Evolutionary conservation across 2,797 vertebrate species (phyloP).

Genomic region (Falco peregrinus): DNA sequence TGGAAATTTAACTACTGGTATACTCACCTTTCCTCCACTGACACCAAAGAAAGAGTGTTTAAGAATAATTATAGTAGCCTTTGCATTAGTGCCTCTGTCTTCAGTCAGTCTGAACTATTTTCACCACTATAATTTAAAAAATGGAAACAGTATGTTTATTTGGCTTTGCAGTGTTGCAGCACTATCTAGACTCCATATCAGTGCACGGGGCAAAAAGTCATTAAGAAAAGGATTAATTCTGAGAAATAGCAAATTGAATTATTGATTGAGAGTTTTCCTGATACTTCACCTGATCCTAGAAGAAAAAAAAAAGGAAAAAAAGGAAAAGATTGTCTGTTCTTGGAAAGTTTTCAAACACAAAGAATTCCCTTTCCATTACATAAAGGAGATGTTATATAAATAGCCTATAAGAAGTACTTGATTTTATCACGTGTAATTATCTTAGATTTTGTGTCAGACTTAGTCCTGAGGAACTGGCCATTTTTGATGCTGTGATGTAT

Average conservation of each 20-base stretch:
- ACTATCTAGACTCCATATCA: background rate
- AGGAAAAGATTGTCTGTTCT: background rate
- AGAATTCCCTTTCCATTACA: background rate
- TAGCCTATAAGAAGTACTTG: background rate
- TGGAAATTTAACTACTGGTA: background rate
- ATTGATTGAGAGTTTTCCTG: background rate
- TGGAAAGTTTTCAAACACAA: background rate
- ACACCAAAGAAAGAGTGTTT: background rate
- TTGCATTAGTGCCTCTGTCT: background rate
- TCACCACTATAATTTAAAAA: background rate
- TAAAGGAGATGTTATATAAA: background rate
- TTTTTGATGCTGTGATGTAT: background rate
- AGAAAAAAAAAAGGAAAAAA: background rate
- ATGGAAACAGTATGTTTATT: background rate
- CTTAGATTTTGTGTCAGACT: background rate
- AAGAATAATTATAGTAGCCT: background rate
- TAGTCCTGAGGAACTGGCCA: background rate
- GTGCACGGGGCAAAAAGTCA: background rate
- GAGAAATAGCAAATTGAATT: conserved; percentile 1
- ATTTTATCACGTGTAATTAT: background rate
- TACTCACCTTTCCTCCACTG: background rate
- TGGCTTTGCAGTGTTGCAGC: background rate
- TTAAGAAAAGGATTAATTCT: conserved; percentile 13
- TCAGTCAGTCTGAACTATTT: background rate
- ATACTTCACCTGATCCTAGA: background rate